Base-by-base conservation (phyloP, 2,113 vertebrate species). In the Rana temporaria region DNA sequence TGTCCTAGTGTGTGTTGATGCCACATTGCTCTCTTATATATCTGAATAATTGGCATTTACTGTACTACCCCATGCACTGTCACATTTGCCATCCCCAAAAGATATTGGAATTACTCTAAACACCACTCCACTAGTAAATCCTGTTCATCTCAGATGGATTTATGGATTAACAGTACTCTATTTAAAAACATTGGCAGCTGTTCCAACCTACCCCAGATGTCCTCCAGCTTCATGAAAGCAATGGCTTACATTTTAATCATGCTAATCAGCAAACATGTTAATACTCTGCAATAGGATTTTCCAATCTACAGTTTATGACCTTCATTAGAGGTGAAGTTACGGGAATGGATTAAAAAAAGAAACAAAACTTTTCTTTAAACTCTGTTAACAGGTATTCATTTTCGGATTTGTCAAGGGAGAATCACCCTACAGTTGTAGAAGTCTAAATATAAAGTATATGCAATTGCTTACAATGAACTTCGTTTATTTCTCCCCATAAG, bases 181-280 rank as follows among this genome's bases (percentile, higher is more conserved):
- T 72, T 81, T 81, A 81, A 81, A 70, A 81, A 72, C 79, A 71
- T 72, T 81, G 79, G 57, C 79, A 81, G 79, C 67, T 81, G 79
- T 71, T 81, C 52, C 67, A 52, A 20, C 68, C 79, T 62, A 80
- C 38, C 78, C 78, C 78, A 80, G 66, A 80, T 80, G 78, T 80
- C 78, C 65, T 70, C 52, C 68, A 12, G 20, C 8, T 70, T 72
- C 79, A 81, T 81, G 79, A 81, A 81, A 72, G 79, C 79, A 72
- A 63, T 71, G 79, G 79, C 79, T 81, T 81, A 63, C 57, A 63
- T 81, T 81, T 48, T 72, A 81, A 81, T 81, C 79, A 72, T 63
- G 57, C 79, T 81, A 81, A 81, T 81, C 79, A 72, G 79, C 38
- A 72, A 81, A 81, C 79, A 72, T 52, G 68, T 72, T 81, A 81